phyloP scores from a whole-genome alignment of 2,797 vertebrate species.

The Tokudaia tokunoshimensis region DNA sequence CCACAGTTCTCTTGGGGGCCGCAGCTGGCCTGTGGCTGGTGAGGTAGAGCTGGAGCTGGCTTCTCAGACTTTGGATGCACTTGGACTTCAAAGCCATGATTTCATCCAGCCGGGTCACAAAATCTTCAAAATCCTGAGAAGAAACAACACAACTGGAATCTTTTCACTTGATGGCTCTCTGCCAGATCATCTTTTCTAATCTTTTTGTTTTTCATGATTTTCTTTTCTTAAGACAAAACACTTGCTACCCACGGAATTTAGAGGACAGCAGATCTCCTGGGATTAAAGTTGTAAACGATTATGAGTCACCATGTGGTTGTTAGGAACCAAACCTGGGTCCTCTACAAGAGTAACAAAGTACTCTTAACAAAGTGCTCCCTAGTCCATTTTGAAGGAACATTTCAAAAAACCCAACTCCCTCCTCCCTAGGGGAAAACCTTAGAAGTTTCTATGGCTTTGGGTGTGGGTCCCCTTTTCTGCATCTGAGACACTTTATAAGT shows the following conservation, averaged over 20 bases:
- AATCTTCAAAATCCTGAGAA: slow-evolving; percentile 91
- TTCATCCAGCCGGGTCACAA: slow-evolving; percentile 91
- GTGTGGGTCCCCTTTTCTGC: neutral
- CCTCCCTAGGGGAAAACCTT: neutral
- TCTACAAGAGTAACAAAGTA: neutral
- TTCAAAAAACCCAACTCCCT: neutral
- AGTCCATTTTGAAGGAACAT: neutral
- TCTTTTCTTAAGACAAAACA: neutral
- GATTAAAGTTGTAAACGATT: neutral
- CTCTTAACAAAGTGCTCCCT: too few relatives aligned
- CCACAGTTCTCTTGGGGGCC: slow-evolving; percentile 23
- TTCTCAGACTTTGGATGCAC: slow-evolving; percentile 90
- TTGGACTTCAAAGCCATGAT: slow-evolving; percentile 91
- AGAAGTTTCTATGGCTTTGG: neutral
- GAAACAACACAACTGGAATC: slow-evolving; percentile 59
- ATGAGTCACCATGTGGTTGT: neutral
- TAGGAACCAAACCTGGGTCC: neutral
- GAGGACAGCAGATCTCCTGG: neutral
- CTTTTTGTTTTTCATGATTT: neutral
- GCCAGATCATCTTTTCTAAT: slow-evolving; percentile 35
- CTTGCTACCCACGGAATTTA: neutral
- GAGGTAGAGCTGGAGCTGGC: slow-evolving; percentile 90
- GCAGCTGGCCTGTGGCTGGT: slow-evolving; percentile 45
- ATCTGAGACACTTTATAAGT: neutral
- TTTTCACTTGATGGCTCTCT: neutral